Evolutionary conservation across 2,113 vertebrate species (phyloP), one percentile per base, ranked within the genome.

Genomic region (Clinocottus analis): DNA sequence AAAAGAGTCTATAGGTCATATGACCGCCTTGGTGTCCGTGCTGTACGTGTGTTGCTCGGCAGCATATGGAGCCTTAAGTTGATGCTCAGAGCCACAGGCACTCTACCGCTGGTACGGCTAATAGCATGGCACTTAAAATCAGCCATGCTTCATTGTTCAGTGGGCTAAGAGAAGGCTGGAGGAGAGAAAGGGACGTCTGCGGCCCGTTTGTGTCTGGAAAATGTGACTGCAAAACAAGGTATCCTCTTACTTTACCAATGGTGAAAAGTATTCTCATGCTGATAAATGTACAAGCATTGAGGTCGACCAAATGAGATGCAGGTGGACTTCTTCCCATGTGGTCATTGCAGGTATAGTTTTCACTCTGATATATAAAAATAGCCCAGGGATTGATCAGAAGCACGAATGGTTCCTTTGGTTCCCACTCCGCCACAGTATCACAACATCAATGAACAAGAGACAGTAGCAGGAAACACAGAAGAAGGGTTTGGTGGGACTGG

Each of bases 81-180:
- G 79, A 75, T 72, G 41, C 62, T 4, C 55, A 61, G 62, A 69
- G 78, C 73, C 73, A 13, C 71, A 43, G 70, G 72, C 75, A 21
- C 62, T 76, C 49, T 53, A 14, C 68, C 29, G 27, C 41, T 72
- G 66, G 77, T 51, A 43, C 16, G 10, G 78, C 77, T 82, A 70
- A 79, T 73, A 76, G 72, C 56, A 56, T 80, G 62, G 74, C 82
- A 79, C 76, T 83, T 80, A 83, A 65, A 81, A 77, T 85, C 58
- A 77, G 55, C 64, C 31, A 60, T 64, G 61, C 64, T 72, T 80
- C 77, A 79, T 75, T 84, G 82, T 85, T 85, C 75, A 79, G 37
- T 39, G 39, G 72, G 39, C 63, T 33, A 62, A 72, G 49, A 62
- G 53, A 47, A 64, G 62, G 35, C 23, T 13, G 13, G 14, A 71